A percentile compares a stretch with the other conserved stretches of the same genome.
These are phyloP conservation scores for Porites rus DNA, from an alignment of 92 coral and sea anemone species.

Conservation along the genomic window DNA sequence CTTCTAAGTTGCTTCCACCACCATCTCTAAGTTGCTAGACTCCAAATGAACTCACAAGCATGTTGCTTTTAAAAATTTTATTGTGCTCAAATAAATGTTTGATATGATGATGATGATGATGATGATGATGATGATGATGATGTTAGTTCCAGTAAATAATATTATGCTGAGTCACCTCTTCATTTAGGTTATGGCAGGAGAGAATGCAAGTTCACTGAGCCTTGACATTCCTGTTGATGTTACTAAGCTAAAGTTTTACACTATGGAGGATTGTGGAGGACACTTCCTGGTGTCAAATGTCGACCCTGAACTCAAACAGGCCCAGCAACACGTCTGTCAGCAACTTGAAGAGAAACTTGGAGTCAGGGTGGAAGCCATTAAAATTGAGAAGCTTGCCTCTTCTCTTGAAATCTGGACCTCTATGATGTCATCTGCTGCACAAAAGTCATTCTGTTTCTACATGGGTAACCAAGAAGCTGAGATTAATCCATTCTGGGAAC, in stretches of 20 bases:
- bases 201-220: constrained; percentile 64
- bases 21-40: no score
- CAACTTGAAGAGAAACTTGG: constrained; percentile 74
- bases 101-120: no score
- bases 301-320: constrained; percentile 73
- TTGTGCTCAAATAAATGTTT: no score
- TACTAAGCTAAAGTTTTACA: constrained; percentile 74
- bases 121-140: no score
- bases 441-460: constrained; percentile 86
- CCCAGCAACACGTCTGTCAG: constrained; percentile 79
- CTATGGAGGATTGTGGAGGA: constrained; percentile 78
- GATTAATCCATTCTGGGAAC: constrained; percentile 89
- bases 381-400: constrained; percentile 80
- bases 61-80: no score
- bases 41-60: no score
- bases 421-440: constrained; percentile 90
- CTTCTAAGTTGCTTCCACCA: no score
- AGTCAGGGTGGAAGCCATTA: constrained; percentile 68
- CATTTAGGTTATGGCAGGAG: constrained; percentile 86
- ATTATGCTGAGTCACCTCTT: background rate
- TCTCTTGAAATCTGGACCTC: constrained; percentile 92
- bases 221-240: constrained; percentile 74
- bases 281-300: constrained; percentile 81
- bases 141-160: no score
- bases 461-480: constrained; percentile 71